Conservation (phyloP, 1,140 invertebrate species). For the Zeugodacus cucurbitae region DNA sequence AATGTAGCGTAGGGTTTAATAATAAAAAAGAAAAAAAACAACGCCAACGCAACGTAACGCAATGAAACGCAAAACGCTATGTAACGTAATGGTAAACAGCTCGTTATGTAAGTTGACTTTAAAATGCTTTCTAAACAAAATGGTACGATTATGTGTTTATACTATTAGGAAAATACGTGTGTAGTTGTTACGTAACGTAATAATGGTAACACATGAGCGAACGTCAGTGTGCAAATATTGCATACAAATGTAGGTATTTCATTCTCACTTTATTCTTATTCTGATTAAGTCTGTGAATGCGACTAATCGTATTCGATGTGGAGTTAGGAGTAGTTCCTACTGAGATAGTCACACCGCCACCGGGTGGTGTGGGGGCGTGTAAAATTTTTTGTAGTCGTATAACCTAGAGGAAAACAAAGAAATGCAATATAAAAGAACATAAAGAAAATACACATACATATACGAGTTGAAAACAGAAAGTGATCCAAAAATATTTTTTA, state of each 20-base stretch:
- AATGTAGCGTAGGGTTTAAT: too few species aligned
- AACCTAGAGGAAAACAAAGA: constrained; percentile 54
- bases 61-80: background rate
- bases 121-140: constrained; percentile 23
- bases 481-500: constrained; percentile 40
- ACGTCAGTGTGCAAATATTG: constrained; percentile 33
- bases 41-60: background rate
- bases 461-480: background rate
- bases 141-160: constrained; percentile 3
- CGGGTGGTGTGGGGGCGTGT: constrained; percentile 61
- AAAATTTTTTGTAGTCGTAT: constrained; percentile 66
- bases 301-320: constrained; percentile 65
- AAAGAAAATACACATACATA: constrained; percentile 28
- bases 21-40: background rate
- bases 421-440: constrained; percentile 39
- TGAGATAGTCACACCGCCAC: constrained; percentile 63
- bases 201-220: constrained; percentile 27
- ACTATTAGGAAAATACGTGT: background rate
- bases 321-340: constrained; percentile 65
- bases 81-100: constrained; percentile 6
- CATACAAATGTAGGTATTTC: background rate
- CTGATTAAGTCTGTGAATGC: constrained; percentile 65
- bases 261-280: constrained; percentile 64
- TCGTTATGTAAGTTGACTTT: background rate
- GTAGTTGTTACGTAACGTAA: constrained; percentile 25